Evolutionary conservation across 2,888 invertebrate genomes (phyloP).

Genomic region (Sesia apiformis): DNA sequence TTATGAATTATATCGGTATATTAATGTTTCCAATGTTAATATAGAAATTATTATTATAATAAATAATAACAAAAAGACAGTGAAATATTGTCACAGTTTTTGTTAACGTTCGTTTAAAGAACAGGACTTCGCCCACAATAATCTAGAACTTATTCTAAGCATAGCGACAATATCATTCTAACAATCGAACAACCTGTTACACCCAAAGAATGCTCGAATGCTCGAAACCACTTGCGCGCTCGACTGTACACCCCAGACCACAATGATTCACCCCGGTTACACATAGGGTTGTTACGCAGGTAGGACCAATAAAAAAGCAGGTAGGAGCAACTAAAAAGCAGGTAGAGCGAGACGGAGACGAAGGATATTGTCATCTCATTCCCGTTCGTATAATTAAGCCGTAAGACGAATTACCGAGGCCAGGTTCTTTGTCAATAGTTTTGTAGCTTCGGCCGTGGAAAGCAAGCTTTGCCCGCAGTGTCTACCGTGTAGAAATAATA

Average conservation of each 20-base stretch:
- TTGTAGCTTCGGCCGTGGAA: too few relatives aligned
- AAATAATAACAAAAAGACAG: too few relatives aligned
- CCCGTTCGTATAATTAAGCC: background rate
- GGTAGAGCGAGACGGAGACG: slow-evolving; percentile 27
- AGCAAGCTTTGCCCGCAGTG: too few relatives aligned
- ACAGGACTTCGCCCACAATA: background rate
- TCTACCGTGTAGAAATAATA: too few relatives aligned
- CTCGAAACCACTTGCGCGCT: slow-evolving; percentile 2
- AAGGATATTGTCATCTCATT: background rate
- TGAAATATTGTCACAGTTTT: too few relatives aligned
- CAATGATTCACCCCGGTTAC: slow-evolving; percentile 16
- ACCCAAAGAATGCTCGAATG: background rate
- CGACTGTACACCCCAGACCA: slow-evolving; percentile 7
- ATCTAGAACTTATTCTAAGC: background rate
- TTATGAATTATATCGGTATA: too few relatives aligned
- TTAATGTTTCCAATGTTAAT: too few relatives aligned
- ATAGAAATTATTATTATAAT: too few relatives aligned
- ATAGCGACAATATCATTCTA: background rate
- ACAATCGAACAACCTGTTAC: background rate
- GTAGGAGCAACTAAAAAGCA: slow-evolving; percentile 21
- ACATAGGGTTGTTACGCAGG: slow-evolving; percentile 13
- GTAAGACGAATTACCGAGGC: background rate
- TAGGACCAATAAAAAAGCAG: slow-evolving; percentile 14
- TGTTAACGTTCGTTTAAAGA: background rate
- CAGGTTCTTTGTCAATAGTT: too few relatives aligned